Base-by-base conservation (phyloP, 2,888 invertebrate genomes). In the Stomorhina lunata region DNA sequence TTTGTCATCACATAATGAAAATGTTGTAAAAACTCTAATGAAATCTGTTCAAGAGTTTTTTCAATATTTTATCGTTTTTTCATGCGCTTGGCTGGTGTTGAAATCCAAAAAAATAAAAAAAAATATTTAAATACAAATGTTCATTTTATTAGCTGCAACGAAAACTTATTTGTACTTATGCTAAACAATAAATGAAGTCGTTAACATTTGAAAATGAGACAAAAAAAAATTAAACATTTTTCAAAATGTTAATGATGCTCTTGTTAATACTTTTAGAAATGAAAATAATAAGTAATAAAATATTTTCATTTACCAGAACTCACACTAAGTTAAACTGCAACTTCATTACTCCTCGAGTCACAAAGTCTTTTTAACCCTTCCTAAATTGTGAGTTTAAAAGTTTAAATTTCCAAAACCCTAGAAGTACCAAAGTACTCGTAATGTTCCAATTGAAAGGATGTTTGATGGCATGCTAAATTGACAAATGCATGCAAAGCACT, bases 381-480 rank as follows among this genome's bases (percentile, higher is more conserved):
- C n/a, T n/a, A n/a, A n/a, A n/a, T n/a, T n/a, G n/a, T n/a, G n/a
- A n/a, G n/a, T n/a, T n/a, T n/a, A n/a, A n/a, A n/a, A n/a, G n/a
- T n/a, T n/a, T n/a, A n/a, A n/a, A n/a, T n/a, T n/a, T n/a, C n/a
- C n/a, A n/a, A n/a, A n/a, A n/a, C n/a, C n/a, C n/a, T n/a, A n/a
- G n/a, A n/a, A n/a, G n/a, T n/a, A n/a, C n/a, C n/a, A n/a, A n/a
- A n/a, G n/a, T n/a, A n/a, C n/a, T n/a, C 68, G 81, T 71, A 72
- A 68, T 77, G 68, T 78, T 76, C 75, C 82, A 79, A 87, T 86
- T 84, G 85, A 88, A 88, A 89, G 89, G 89, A 89, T 89, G 88
- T 89, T 89, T 88, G 87, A 88, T 87, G 86, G 86, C 86, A 90
- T 89, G 89, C 90, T 88, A 88, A 89, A 89, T 89, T 90, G 90